Percentiles rank a stretch among this genome's conserved stretches.
These are phyloP conservation scores for Aphrophora alni DNA, from an alignment of 2,888 invertebrate species.

Conservation along the genomic window DNA sequence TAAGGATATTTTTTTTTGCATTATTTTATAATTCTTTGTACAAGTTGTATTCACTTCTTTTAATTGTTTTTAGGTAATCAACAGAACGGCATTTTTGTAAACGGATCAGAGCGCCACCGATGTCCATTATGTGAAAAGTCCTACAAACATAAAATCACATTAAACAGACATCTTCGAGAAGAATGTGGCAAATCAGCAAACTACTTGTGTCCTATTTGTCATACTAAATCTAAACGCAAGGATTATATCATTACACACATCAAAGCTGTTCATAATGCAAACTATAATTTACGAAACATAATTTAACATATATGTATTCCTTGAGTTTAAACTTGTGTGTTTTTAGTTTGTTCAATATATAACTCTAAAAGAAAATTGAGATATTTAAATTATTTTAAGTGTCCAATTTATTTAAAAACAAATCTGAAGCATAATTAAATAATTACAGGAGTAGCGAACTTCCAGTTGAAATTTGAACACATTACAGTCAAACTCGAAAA, in stretches of 20 bases:
- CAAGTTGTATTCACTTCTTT: too few species aligned
- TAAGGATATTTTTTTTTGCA: too few species aligned
- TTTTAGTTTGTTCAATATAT: not conserved
- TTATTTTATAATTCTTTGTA: too few species aligned
- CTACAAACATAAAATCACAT: conserved; percentile 53
- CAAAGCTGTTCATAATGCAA: conserved; percentile 25
- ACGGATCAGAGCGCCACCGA: not conserved
- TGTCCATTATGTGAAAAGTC: conserved; percentile 39
- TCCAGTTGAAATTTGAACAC: too few species aligned
- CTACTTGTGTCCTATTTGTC: conserved; percentile 78
- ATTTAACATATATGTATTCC: not conserved
- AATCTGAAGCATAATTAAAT: too few species aligned
- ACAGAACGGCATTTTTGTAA: not conserved
- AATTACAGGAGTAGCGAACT: too few species aligned
- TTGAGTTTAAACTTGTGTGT: too few species aligned
- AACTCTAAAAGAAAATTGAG: too few species aligned
- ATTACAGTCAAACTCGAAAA: too few species aligned
- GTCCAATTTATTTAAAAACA: too few species aligned
- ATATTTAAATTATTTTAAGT: too few species aligned
- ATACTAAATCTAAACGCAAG: conserved; percentile 40
- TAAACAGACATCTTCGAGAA: conserved; percentile 55
- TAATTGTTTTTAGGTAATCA: not conserved
- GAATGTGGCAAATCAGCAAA: conserved; percentile 65
- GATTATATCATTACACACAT: conserved; percentile 33
- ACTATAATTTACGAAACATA: not conserved